Evolutionary conservation across 2,113 vertebrate species (phyloP).

Genomic region (Crotalus tigris): DNA sequence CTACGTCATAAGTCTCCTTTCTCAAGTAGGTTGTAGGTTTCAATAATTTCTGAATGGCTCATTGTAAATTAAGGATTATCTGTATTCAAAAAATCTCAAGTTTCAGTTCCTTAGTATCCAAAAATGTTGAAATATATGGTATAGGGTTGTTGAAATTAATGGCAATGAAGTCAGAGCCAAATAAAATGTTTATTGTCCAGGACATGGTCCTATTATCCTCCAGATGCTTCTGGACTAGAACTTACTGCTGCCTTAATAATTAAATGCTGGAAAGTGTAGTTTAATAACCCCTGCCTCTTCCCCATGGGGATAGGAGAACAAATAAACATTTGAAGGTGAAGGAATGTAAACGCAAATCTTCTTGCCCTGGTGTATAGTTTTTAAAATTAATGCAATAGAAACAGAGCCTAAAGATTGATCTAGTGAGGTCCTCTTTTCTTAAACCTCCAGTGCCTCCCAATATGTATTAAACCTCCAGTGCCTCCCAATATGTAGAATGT

Average conservation of each 20-base stretch:
- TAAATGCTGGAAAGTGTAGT: not conserved
- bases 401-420: not conserved
- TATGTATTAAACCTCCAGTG: not conserved
- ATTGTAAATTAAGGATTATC: not conserved
- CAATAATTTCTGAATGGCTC: not conserved
- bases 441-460: not conserved
- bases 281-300: not conserved
- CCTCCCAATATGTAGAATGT: not conserved
- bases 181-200: not conserved
- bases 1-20: not conserved
- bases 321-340: not conserved
- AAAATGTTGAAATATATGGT: not conserved
- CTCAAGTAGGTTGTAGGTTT: too few relatives aligned
- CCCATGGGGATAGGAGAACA: not conserved
- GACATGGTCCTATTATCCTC: not conserved
- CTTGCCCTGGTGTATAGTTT: not conserved
- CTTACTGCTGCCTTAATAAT: not conserved
- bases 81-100: not conserved
- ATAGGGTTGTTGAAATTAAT: not conserved
- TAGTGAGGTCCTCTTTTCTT: not conserved
- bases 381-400: not conserved
- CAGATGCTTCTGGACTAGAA: not conserved
- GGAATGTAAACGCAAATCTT: not conserved
- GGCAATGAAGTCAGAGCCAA: not conserved
- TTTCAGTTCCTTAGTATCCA: not conserved